Evolutionary conservation across 2,888 invertebrate species (phyloP).

Genomic region (Dolomedes plantarius): DNA sequence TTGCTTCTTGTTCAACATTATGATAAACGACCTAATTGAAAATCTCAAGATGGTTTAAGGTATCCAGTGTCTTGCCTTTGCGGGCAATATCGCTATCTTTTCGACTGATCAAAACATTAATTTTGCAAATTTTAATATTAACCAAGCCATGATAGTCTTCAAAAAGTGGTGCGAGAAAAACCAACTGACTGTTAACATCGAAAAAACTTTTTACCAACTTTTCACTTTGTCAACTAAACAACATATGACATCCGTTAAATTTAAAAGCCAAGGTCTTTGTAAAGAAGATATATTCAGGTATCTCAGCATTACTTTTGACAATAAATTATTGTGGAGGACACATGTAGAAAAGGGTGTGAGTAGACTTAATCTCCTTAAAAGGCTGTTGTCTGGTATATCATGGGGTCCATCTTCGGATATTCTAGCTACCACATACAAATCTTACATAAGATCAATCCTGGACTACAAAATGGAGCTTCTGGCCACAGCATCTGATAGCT

Average conservation of each 20-base stretch:
- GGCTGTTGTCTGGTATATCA: too few relatives aligned
- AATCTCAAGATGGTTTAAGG: not conserved
- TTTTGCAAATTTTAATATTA: not conserved
- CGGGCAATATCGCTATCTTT: slow-evolving; percentile 11
- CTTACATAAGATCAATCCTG: not conserved
- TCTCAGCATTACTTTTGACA: not conserved
- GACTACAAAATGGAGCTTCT: not conserved
- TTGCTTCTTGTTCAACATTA: slow-evolving; percentile 26
- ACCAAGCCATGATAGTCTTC: not conserved
- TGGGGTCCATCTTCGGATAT: not conserved
- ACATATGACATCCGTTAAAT: not conserved
- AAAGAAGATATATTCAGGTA: not conserved
- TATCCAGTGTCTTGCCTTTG: slow-evolving; percentile 6
- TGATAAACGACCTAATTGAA: slow-evolving; percentile 4
- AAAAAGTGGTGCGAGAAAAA: not conserved
- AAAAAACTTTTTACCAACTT: not conserved
- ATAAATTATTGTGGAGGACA: not conserved
- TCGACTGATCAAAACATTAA: not conserved
- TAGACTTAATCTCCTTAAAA: too few relatives aligned
- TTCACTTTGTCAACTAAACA: not conserved
- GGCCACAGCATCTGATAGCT: not conserved
- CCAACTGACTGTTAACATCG: not conserved
- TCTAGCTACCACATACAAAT: not conserved
- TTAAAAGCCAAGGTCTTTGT: not conserved
- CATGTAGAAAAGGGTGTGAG: not conserved